Evolutionary conservation across 92 coral and sea anemone species (phyloP).

Genomic region (Anthopleura xanthogrammica): DNA sequence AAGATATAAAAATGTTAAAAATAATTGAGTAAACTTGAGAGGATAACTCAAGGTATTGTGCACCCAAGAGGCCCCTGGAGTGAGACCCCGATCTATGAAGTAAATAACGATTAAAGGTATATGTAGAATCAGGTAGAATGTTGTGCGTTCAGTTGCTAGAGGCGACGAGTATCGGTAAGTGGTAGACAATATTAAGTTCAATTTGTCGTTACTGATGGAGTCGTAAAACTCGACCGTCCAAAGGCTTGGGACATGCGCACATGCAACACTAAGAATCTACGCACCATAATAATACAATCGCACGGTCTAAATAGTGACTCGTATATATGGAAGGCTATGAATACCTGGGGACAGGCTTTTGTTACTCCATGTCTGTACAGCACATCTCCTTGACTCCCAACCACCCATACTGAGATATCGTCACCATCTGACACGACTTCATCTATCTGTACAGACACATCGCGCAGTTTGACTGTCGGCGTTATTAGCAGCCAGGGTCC

Average conservation of each 20-base stretch:
- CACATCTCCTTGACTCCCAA: constrained; percentile 83
- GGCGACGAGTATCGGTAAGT: no score
- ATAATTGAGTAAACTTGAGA: not conserved
- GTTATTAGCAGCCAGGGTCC: constrained; percentile 91
- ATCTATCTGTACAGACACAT: constrained; percentile 82
- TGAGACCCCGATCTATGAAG: no score
- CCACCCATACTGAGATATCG: constrained; percentile 85
- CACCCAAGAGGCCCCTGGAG: not conserved
- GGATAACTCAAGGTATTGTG: not conserved
- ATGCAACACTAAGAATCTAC: no score
- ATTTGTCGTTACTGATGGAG: no score
- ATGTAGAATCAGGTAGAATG: not conserved
- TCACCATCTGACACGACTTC: constrained; percentile 39
- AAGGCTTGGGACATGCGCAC: no score
- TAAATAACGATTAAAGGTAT: not conserved
- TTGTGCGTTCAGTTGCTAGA: not conserved
- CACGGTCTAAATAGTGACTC: no score
- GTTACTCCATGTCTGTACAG: constrained; percentile 86
- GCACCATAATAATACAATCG: no score
- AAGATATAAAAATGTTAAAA: not conserved
- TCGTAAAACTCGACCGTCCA: no score
- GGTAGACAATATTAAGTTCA: no score
- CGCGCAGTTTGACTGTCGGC: constrained; percentile 75
- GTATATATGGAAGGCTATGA: not conserved
- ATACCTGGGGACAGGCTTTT: constrained; percentile 25